These are phyloP conservation scores for Smutsia gigantea DNA, from an alignment of 2,797 vertebrate species.

Conservation along the genomic window DNA sequence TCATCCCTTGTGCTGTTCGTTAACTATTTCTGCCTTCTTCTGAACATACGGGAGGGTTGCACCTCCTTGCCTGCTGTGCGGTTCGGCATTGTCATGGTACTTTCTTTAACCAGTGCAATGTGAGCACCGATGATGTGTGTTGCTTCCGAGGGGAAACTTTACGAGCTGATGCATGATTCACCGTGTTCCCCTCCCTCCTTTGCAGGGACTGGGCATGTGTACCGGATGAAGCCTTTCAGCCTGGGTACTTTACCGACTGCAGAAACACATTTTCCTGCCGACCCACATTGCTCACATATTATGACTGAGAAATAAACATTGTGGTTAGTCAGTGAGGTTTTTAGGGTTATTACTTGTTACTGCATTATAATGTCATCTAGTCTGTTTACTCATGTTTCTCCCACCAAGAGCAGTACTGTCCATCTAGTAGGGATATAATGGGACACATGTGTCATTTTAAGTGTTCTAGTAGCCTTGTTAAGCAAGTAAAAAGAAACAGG, in stretches of 20 bases:
- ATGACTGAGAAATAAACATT: not conserved
- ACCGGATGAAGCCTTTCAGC: not conserved
- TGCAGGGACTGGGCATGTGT: not conserved
- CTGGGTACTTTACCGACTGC: accelerated
- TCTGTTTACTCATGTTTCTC: not conserved
- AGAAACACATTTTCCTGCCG: not conserved
- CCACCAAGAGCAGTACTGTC: not conserved
- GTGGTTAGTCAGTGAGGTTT: not conserved
- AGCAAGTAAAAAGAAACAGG: not conserved
- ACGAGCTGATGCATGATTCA: accelerated
- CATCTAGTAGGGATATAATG: not conserved
- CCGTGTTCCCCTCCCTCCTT: accelerated
- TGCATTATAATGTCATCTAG: not conserved
- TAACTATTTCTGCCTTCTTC: not conserved
- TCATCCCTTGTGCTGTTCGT: not conserved
- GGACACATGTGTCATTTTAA: not conserved
- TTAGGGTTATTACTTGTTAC: not conserved
- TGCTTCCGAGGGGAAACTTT: not conserved
- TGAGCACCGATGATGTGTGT: not conserved
- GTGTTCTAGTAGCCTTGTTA: not conserved
- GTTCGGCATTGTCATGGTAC: not conserved
- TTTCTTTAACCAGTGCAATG: not conserved
- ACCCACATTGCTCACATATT: accelerated
- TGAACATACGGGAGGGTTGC: accelerated
- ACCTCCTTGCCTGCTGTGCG: not conserved